Percentiles rank a stretch among this genome's conserved stretches.
These are phyloP conservation scores for Okamejei kenojei DNA, from an alignment of 2,797 vertebrate species.

Conservation along the genomic window DNA sequence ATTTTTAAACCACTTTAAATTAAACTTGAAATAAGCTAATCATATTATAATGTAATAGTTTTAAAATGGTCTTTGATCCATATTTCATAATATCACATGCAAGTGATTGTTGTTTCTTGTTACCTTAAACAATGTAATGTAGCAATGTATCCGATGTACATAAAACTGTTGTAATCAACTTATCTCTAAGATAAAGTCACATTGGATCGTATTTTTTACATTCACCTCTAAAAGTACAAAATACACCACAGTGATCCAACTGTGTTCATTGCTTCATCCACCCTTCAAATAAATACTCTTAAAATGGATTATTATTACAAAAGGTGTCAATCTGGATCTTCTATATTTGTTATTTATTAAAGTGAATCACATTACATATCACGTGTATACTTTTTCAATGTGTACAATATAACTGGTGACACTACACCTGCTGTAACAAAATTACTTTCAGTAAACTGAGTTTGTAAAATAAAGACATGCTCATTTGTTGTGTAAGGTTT, in stretches of 20 bases:
- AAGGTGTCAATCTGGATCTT: not conserved
- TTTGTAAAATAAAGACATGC: not conserved
- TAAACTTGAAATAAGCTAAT: not conserved
- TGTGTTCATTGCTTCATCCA: not conserved
- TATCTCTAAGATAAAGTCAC: not conserved
- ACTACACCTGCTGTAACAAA: not conserved
- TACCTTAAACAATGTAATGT: not conserved
- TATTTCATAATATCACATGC: not conserved
- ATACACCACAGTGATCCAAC: not conserved
- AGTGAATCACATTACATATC: not conserved
- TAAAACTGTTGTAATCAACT: not conserved
- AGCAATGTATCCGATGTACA: not conserved
- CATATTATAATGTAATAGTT: not conserved
- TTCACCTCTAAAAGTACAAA: not conserved
- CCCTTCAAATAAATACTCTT: not conserved
- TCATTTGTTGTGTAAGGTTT: not conserved
- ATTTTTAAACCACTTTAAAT: conserved; percentile 2
- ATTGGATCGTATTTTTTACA: not conserved
- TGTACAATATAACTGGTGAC: too few species aligned
- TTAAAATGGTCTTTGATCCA: not conserved
- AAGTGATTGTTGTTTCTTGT: not conserved
- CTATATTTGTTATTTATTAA: not conserved
- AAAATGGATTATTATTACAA: not conserved
- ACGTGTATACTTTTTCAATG: not conserved
- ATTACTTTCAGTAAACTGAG: not conserved